Conservation (phyloP, 2,113 vertebrate genomes). For the Pelobates fuscus region DNA sequence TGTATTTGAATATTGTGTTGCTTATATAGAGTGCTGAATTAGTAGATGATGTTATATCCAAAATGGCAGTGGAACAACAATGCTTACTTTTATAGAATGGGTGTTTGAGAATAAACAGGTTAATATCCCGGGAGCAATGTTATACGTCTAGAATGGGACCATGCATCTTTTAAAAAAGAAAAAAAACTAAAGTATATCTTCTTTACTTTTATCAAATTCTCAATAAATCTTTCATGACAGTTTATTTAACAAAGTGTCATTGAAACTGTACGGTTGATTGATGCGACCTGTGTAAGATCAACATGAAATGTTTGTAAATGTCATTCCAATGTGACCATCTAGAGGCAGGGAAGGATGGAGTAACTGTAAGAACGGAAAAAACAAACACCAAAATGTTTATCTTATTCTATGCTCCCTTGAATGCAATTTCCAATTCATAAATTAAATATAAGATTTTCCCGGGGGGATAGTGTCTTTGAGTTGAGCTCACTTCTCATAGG, state of each 20-base stretch:
- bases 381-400: constrained; percentile 72
- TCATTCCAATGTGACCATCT: constrained; percentile 78
- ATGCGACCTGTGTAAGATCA: constrained; percentile 76
- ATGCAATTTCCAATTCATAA: constrained; percentile 70
- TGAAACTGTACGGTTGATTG: constrained; percentile 78
- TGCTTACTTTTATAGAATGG: too few species aligned
- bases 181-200: constrained; percentile 77
- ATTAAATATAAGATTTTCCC: constrained; percentile 63
- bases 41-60: too few species aligned
- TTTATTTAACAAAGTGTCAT: constrained; percentile 84
- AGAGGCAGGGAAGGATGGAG: constrained; percentile 67
- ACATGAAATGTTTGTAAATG: constrained; percentile 83
- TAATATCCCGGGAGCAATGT: constrained; percentile 69
- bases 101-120: constrained; percentile 58
- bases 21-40: too few species aligned
- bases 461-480: constrained; percentile 14
- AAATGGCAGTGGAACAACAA: too few species aligned
- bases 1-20: too few species aligned
- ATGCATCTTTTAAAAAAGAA: constrained; percentile 68
- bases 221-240: constrained; percentile 83
- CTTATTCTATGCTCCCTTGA: constrained; percentile 62
- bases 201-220: constrained; percentile 83
- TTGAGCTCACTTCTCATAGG: not conserved
- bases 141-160: constrained; percentile 66
- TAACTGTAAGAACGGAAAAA: constrained; percentile 66